A percentile compares a stretch with the other conserved stretches of the same genome.
Evolutionary conservation across 2,113 vertebrate species (phyloP).

Genomic region (Macroglossus sobrinus): DNA sequence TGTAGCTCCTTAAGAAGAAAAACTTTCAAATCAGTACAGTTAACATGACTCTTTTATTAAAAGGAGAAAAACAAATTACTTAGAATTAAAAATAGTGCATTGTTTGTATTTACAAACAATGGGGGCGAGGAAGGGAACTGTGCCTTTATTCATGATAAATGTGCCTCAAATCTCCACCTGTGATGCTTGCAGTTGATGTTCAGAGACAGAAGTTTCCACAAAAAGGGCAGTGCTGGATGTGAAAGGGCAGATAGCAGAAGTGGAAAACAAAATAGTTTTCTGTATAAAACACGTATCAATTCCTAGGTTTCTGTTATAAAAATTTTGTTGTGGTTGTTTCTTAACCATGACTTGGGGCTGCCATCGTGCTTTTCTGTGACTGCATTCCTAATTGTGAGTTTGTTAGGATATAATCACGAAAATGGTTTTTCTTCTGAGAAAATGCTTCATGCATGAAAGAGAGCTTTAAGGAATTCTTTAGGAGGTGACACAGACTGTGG

Average conservation of each 20-base stretch:
- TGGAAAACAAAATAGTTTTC: background rate
- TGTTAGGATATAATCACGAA: background rate
- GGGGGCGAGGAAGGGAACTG: slow-evolving; percentile 19
- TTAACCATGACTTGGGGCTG: background rate
- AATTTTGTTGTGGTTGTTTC: background rate
- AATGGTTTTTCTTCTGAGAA: slow-evolving; percentile 10
- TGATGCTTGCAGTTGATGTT: background rate
- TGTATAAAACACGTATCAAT: background rate
- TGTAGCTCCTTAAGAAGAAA: background rate
- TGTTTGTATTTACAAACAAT: slow-evolving; percentile 24
- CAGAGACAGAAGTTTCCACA: background rate
- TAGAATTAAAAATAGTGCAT: slow-evolving; percentile 44
- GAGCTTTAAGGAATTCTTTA: background rate
- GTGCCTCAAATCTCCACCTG: slow-evolving; percentile 27
- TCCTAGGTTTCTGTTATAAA: background rate
- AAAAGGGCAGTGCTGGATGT: background rate
- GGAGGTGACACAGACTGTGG: background rate
- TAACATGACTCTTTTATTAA: slow-evolving; percentile 24
- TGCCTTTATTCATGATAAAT: slow-evolving; percentile 33
- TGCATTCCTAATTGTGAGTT: background rate
- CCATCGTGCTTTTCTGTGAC: background rate
- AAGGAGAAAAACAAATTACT: slow-evolving; percentile 29
- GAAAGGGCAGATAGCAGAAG: background rate
- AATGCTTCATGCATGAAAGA: background rate
- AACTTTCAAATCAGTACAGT: slow-evolving; percentile 32